These are phyloP conservation scores for Amiota communis DNA, from an alignment of 2,888 invertebrate species.

Conservation along the genomic window DNA sequence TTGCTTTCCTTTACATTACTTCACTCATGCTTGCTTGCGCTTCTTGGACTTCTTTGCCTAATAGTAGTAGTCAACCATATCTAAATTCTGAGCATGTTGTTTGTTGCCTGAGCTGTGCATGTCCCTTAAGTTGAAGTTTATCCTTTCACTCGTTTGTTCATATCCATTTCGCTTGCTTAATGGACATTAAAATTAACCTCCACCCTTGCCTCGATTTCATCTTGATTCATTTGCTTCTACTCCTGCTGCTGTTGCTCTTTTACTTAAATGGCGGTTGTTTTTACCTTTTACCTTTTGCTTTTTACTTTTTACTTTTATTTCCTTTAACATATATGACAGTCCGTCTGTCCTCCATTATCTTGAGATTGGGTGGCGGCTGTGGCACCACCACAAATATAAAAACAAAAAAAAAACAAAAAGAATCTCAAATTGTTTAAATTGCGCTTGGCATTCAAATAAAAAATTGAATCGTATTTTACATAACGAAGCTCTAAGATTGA, in stretches of 20 bases:
- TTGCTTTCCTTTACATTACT: not conserved
- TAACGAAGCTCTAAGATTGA: no score
- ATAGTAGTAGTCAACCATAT: slow-evolving; percentile 50
- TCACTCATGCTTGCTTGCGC: not conserved
- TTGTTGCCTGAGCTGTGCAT: slow-evolving; percentile 12
- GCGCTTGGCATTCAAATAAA: not conserved
- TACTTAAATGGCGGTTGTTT: not conserved
- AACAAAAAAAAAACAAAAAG: slow-evolving; percentile 6
- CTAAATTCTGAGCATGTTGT: slow-evolving; percentile 50
- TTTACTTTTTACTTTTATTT: slow-evolving; percentile 18
- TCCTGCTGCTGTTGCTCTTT: not conserved
- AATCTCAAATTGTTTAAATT: not conserved
- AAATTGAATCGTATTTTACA: not conserved
- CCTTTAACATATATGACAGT: slow-evolving; percentile 16
- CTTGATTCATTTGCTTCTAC: not conserved
- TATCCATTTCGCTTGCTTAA: slow-evolving; percentile 65
- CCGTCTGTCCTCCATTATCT: not conserved
- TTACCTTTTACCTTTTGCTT: no score
- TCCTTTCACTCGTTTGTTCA: slow-evolving; percentile 53
- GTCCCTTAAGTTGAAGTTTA: slow-evolving; percentile 41
- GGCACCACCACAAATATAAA: not conserved
- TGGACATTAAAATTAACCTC: slow-evolving; percentile 67
- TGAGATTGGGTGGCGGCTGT: slow-evolving; percentile 46
- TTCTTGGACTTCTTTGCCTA: slow-evolving; percentile 18
- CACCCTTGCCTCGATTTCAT: slow-evolving; percentile 10